A percentile compares a stretch with the other conserved stretches of the same genome.
phyloP scores from a whole-genome alignment of 2,888 invertebrate species.

The Parasteatoda lunata region DNA sequence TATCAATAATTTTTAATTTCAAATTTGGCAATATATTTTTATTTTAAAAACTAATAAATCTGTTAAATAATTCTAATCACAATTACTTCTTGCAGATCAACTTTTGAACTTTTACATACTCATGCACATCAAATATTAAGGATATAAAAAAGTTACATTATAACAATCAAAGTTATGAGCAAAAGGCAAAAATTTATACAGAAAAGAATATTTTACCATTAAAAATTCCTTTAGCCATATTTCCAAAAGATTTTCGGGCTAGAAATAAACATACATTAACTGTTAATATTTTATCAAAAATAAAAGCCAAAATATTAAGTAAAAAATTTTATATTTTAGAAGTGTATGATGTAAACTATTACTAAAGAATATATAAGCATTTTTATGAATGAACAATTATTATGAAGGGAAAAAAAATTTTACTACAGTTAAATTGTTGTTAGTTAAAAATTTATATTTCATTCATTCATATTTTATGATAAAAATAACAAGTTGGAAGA shows the following conservation, averaged over 20 bases:
- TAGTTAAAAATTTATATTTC: too few species aligned
- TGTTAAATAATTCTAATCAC: neutral
- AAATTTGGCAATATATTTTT: neutral
- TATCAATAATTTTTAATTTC: neutral
- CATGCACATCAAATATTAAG: too few species aligned
- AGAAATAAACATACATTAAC: constrained; percentile 73
- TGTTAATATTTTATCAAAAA: constrained; percentile 29
- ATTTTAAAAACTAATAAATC: neutral
- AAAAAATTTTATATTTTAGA: neutral
- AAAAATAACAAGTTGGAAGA: too few species aligned
- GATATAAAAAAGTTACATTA: too few species aligned
- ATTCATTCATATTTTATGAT: too few species aligned
- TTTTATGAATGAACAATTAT: neutral
- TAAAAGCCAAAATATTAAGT: neutral
- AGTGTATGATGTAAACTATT: neutral
- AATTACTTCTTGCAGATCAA: too few species aligned
- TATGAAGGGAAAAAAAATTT: neutral
- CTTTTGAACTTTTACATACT: too few species aligned
- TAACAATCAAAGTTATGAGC: too few species aligned
- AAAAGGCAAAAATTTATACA: too few species aligned
- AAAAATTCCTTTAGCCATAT: constrained; percentile 91
- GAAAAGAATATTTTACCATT: constrained; percentile 75
- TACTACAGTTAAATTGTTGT: too few species aligned
- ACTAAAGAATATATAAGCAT: neutral
- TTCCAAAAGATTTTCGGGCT: constrained; percentile 88